Evolutionary conservation across 1,140 invertebrate genomes (phyloP), one percentile per base, ranked within the genome.

Genomic region (honey bee (Apis mellifera)): DNA sequence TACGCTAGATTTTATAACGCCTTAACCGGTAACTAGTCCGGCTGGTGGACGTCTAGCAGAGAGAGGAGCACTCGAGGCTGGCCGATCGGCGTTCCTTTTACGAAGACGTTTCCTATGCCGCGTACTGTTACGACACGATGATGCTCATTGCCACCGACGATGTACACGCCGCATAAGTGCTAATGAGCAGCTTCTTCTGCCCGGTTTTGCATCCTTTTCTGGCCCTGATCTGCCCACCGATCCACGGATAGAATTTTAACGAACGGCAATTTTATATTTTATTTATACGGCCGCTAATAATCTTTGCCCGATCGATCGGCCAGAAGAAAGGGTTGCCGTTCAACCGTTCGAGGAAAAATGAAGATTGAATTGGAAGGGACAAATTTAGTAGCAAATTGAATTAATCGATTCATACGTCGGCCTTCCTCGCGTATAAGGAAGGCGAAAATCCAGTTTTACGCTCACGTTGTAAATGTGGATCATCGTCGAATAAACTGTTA

Each of bases 1-100:
- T 91, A 90, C 91, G 85, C 90, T 89, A 90, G 90, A 90, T 89
- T 90, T 89, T 88, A 86, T 89, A 92, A 86, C 76, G 83, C 92
- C 92, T 91, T 92, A 92, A 90, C 80, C 70, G 92, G 91, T 84
- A 93, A 93, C 92, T 90, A 86, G 92, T 90, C 88, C 82, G 89
- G 89, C 89, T 77, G 86, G 87, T 90, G 86, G 86, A 60, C 84
- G 82, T 77, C 83, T 85, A 90, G 68, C 32, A 7, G 32, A 42
- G 32, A 77, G 70, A 82, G 85, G 83, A 84, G 82, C 64, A 54
- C 15, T 64, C 57, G 88, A 84, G 82, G 84, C 86, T 73, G 86
- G 86, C 84, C 85, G 84, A 78, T 75, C 84, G 82, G 84, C 52
- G 82, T 90, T 68, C 85, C 89, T 89, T 92, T 91, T 90, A 89